These are phyloP conservation scores for Eugnorisma glareosa DNA, from an alignment of 2,888 invertebrate genomes.

Conservation along the genomic window DNA sequence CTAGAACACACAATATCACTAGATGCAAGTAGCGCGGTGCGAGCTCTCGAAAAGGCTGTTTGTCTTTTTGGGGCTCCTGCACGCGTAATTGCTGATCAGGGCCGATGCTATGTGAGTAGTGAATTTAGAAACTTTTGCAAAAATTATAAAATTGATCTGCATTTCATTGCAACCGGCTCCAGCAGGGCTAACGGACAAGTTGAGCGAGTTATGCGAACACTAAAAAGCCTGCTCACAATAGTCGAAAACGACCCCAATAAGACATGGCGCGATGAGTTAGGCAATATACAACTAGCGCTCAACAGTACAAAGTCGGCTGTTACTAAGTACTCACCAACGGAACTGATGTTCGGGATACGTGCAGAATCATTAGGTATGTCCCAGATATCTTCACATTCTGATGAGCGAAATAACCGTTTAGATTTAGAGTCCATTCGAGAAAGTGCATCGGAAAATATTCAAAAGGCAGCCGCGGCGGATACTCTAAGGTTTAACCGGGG, in stretches of 20 bases:
- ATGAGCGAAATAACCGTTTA: neutral
- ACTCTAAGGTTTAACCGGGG: no score
- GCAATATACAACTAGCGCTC: constrained; percentile 2
- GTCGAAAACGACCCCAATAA: neutral
- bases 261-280: neutral
- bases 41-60: constrained; percentile 52
- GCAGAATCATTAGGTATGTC: neutral
- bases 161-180: constrained; percentile 64
- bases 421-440: neutral
- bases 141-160: constrained; percentile 40
- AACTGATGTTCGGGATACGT: neutral
- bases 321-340: neutral
- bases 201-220: constrained; percentile 25
- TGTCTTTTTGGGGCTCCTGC: constrained; percentile 61
- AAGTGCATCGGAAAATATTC: no score
- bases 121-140: constrained; percentile 59
- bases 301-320: neutral
- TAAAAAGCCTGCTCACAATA: constrained; percentile 14
- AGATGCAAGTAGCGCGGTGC: constrained; percentile 44
- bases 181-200: constrained; percentile 32
- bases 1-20: constrained; percentile 38
- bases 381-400: neutral
- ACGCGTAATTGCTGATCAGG: constrained; percentile 61
- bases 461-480: no score
- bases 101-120: constrained; percentile 50